phyloP scores from a whole-genome alignment of 2,113 vertebrate genomes.

The sheep (Ovis aries) region DNA sequence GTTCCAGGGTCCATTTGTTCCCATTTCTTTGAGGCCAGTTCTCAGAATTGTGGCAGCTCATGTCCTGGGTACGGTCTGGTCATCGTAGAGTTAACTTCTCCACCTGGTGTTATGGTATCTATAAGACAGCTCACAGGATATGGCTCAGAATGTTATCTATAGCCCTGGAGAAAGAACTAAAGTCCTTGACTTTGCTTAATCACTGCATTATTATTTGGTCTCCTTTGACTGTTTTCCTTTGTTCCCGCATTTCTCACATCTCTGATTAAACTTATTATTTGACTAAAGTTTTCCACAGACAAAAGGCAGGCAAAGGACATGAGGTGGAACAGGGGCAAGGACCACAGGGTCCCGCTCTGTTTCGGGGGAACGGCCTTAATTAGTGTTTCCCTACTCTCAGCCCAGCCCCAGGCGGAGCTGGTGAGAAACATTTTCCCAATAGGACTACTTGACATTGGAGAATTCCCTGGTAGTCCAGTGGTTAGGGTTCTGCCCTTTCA shows the following conservation, averaged over 20 bases:
- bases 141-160: background rate
- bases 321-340: background rate
- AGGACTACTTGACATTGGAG: background rate
- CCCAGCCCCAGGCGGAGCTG: background rate
- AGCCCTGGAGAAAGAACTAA: background rate
- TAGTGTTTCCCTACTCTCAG: background rate
- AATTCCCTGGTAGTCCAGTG: background rate
- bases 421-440: background rate
- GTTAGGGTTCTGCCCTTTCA: background rate
- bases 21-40: background rate
- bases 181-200: background rate
- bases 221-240: background rate
- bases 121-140: background rate
- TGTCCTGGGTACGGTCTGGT: background rate
- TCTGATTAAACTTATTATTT: background rate
- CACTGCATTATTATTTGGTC: background rate
- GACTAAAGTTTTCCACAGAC: background rate
- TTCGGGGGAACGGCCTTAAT: background rate
- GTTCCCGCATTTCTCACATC: background rate
- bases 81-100: background rate
- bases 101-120: background rate
- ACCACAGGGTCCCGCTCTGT: background rate
- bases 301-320: background rate
- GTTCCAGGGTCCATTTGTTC: background rate
- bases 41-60: background rate